phyloP scores from a whole-genome alignment of 2,113 vertebrate genomes.

The Takifugu bimaculatus region DNA sequence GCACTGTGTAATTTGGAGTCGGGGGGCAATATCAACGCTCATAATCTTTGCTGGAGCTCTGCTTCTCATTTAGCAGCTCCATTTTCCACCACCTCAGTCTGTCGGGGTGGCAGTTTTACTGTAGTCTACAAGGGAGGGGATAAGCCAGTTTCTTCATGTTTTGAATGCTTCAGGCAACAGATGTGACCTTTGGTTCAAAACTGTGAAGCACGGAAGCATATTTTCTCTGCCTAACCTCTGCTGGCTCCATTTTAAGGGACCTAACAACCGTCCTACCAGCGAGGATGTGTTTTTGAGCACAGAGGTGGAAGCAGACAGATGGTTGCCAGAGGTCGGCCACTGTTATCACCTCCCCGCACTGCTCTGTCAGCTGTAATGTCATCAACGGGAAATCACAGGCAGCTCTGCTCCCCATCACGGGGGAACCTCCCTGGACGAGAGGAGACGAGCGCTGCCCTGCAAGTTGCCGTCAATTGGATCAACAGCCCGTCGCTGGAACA shows the following conservation, averaged over 20 bases:
- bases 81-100: not conserved
- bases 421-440: not conserved
- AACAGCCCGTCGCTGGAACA: not conserved
- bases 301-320: constrained; percentile 40
- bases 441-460: constrained; percentile 33
- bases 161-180: not conserved
- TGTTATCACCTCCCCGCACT: constrained; percentile 60
- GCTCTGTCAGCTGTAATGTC: constrained; percentile 68
- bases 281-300: not conserved
- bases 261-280: not conserved
- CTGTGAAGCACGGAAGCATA: not conserved
- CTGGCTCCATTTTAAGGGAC: not conserved
- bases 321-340: constrained; percentile 59
- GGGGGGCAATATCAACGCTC: constrained; percentile 17
- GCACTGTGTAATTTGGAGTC: constrained; percentile 31
- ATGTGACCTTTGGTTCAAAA: constrained; percentile 47
- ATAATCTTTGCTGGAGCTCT: not conserved
- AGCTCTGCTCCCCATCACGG: constrained; percentile 18
- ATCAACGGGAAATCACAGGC: constrained; percentile 5
- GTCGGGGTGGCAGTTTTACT: not conserved
- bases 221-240: not conserved
- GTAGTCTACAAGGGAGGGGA: not conserved
- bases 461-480: constrained; percentile 26
- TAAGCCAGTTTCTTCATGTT: not conserved
- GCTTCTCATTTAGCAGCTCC: constrained; percentile 52